phyloP scores from a whole-genome alignment of 2,888 invertebrate species.

The Hyposoter didymator region DNA sequence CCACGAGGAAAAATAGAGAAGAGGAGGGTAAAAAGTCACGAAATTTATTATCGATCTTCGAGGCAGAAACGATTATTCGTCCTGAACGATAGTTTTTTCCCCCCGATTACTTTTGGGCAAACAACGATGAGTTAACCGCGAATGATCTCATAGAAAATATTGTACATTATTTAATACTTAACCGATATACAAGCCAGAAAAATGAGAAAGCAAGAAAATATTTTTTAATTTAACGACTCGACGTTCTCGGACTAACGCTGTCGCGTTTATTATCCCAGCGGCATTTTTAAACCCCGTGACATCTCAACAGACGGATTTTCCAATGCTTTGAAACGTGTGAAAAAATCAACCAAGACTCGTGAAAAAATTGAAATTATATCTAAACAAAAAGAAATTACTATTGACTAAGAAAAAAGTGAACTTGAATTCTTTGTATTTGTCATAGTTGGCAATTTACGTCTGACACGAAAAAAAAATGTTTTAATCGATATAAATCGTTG shows the following conservation, averaged over 20 bases:
- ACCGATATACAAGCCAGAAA: constrained; percentile 7
- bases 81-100: constrained; percentile 31
- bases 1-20: not conserved
- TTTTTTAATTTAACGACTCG: constrained; percentile 10
- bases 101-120: not conserved
- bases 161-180: constrained; percentile 51
- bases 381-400: constrained; percentile 3
- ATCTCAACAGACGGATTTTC: not conserved
- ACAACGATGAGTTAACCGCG: constrained; percentile 44
- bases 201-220: not conserved
- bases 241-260: not conserved
- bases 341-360: not conserved
- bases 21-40: not conserved
- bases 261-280: constrained; percentile 40
- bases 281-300: not conserved
- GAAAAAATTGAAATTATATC: not conserved
- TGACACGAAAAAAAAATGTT: constrained; percentile 33
- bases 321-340: constrained; percentile 15
- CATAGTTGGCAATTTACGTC: constrained; percentile 40
- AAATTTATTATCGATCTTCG: constrained; percentile 10
- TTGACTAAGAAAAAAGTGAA: constrained; percentile 30
- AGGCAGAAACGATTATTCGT: constrained; percentile 32
- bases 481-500: constrained; percentile 46
- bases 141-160: constrained; percentile 63
- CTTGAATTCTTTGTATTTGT: constrained; percentile 55